phyloP scores from a whole-genome alignment of 2,888 invertebrate genomes.

The Halictus quadricinctus region DNA sequence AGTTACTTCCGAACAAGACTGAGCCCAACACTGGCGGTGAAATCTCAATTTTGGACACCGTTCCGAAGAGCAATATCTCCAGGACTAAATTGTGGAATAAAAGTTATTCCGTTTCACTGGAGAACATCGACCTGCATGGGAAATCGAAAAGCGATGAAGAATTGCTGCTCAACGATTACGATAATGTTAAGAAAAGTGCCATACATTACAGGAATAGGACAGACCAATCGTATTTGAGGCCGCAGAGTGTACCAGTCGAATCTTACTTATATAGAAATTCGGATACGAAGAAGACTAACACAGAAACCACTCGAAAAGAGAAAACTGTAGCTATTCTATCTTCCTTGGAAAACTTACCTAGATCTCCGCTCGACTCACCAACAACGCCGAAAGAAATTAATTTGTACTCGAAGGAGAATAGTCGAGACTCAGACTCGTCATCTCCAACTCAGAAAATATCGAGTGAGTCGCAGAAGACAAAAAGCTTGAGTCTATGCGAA shows the following conservation, averaged over 20 bases:
- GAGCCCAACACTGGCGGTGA: conserved; percentile 53
- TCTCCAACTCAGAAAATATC: neutral
- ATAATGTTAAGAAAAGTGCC: neutral
- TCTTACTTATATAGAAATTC: neutral
- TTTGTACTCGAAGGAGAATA: neutral
- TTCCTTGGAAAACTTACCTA: conserved; percentile 47
- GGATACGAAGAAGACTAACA: neutral
- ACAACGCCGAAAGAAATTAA: neutral
- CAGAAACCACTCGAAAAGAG: conserved; percentile 30
- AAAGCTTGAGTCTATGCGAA: conserved; percentile 42
- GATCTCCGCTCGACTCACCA: neutral
- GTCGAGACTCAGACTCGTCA: neutral
- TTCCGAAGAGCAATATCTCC: conserved; percentile 12
- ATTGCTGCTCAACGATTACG: neutral
- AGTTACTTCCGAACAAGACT: conserved; percentile 51
- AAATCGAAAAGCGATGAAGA: neutral
- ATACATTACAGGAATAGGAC: neutral
- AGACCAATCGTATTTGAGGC: neutral
- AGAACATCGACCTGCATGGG: conserved; percentile 21
- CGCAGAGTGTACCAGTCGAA: conserved; percentile 14
- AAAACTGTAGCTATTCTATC: conserved; percentile 34
- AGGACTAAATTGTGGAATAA: conserved; percentile 13
- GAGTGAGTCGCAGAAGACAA: neutral
- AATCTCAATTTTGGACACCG: conserved; percentile 51
- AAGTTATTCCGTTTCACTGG: conserved; percentile 28